Evolutionary conservation across 1,140 invertebrate species (phyloP), one percentile per base, ranked within the genome.

Genomic region (Solenopsis fugax): DNA sequence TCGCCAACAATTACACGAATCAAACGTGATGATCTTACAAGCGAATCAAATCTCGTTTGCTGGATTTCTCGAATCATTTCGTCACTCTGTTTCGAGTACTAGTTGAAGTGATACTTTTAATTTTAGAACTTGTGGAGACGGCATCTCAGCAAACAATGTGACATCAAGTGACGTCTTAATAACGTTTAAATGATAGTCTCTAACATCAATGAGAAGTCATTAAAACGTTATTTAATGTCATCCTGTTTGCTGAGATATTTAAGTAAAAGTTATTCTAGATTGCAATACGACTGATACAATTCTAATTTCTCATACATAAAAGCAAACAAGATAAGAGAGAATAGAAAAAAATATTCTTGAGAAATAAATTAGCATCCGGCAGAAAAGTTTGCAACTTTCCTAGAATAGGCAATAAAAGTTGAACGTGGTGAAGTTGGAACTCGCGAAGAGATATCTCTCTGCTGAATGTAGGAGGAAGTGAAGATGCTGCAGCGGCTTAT

Each of bases 401-500:
- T 41, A n/a, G 73, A 45, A 34, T 34, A 10, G 21, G 21, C n/a
- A 9, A 54, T 37, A 54, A 78, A 34, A 37, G 10, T 21, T 34
- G 18, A 78, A 24, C 41, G 41, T 12, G 41, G 9, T 9, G 21
- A 81, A 81, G 29, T 45, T 54, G 18, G 21, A 80, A 54, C 7
- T 48, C 34, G 21, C 34, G 12, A 54, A 24, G 50, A 71, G 37
- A 56, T 41, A 54, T 81, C 9, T 54, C 37, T 24, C 69, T 29
- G 37, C 2, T 9, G 24, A 72, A 18, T 71, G 37, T 58, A 82
- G 37, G 64, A 81, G 64, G 65, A 82, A 82, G 65, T 29, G 18
- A 82, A 82, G 67, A 82, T 73, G 54, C 54, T 60, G 80, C 69
- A 82, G 54, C 29, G 37, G n/a, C 67, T 82, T 73, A 72, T 81